phyloP scores from a whole-genome alignment of 2,113 vertebrate genomes.

The Sorex araneus region DNA sequence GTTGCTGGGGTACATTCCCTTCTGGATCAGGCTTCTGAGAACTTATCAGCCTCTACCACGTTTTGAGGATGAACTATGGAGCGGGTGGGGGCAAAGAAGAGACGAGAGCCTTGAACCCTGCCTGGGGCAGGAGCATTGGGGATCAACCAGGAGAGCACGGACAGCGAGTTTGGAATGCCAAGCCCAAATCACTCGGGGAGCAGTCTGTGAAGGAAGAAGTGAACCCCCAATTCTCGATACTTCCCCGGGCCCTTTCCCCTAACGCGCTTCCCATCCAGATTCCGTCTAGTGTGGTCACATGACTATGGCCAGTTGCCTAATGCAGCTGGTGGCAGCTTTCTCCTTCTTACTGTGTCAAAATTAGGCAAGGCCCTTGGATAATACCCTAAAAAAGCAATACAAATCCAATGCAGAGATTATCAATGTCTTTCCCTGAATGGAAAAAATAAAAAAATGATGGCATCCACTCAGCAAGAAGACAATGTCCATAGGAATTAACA shows the following conservation, averaged over 20 bases:
- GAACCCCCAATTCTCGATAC: background rate
- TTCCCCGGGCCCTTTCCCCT: background rate
- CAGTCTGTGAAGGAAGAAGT: background rate
- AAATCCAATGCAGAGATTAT: too few relatives aligned
- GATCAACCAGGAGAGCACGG: background rate
- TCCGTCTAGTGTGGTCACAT: background rate
- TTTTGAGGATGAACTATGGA: background rate
- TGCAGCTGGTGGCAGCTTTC: background rate
- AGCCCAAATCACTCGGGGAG: too few relatives aligned
- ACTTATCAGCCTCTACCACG: background rate
- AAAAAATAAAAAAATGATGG: background rate
- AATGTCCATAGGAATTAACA: background rate
- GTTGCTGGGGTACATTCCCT: background rate
- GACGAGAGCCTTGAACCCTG: background rate
- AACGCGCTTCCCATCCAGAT: background rate
- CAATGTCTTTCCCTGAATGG: too few relatives aligned
- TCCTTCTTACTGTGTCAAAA: too few relatives aligned
- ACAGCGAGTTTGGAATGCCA: background rate
- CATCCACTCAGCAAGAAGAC: background rate
- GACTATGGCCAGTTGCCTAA: too few relatives aligned
- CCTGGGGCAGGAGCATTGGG: too few relatives aligned
- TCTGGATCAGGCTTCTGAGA: background rate
- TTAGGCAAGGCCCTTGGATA: too few relatives aligned
- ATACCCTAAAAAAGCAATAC: too few relatives aligned
- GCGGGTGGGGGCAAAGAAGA: too few relatives aligned